These are phyloP conservation scores for Echinops telfairi DNA, from an alignment of 2,113 vertebrate genomes.

Conservation along the genomic window DNA sequence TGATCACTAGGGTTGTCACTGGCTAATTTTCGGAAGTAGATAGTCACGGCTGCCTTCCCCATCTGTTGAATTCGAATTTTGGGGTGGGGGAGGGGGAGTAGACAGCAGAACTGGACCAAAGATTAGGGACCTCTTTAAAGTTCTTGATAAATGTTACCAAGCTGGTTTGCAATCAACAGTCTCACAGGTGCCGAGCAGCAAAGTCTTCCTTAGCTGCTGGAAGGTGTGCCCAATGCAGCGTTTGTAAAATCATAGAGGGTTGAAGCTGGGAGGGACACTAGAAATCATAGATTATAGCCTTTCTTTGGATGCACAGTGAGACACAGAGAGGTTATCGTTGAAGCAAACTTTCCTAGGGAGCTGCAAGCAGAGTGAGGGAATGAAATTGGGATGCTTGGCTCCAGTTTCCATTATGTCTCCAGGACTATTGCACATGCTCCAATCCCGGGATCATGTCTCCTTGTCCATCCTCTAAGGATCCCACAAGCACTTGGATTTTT, in stretches of 20 bases:
- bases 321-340: conserved; percentile 26
- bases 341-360: neutral
- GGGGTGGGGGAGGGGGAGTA: no score
- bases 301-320: conserved; percentile 19
- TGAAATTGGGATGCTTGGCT: neutral
- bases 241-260: neutral
- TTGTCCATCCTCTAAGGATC: neutral
- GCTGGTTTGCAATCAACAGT: conserved; percentile 22
- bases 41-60: neutral
- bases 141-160: conserved; percentile 13
- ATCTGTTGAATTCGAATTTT: no score
- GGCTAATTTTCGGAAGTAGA: neutral
- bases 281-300: neutral
- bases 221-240: no score
- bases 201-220: neutral
- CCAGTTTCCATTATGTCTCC: neutral
- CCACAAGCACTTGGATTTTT: neutral
- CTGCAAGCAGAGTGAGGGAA: conserved; percentile 8
- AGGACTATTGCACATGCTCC: neutral
- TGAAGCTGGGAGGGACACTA: neutral
- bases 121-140: conserved; percentile 26
- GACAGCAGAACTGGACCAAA: neutral
- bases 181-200: neutral
- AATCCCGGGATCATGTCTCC: neutral
- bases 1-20: neutral